Conservation (phyloP, 2,113 vertebrate genomes). For the Oncorhynchus masou region DNA sequence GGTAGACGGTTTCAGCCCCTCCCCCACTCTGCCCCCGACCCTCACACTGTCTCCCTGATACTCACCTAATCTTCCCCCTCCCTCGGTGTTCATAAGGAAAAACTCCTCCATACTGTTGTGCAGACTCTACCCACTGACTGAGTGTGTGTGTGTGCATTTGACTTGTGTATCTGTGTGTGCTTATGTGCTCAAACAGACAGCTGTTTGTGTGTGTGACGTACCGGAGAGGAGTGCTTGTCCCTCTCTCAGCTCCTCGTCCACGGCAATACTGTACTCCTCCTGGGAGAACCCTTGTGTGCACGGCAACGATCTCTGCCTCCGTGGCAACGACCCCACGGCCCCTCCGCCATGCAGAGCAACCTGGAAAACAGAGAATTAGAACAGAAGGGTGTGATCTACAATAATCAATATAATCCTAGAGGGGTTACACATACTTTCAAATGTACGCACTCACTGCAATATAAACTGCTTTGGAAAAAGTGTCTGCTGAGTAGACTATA, state of each 20-base stretch:
- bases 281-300: slow-evolving; percentile 58
- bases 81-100: not conserved
- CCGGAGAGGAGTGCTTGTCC: slow-evolving; percentile 61
- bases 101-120: not conserved
- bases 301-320: slow-evolving; percentile 7
- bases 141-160: not conserved
- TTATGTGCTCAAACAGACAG: not conserved
- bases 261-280: slow-evolving; percentile 51
- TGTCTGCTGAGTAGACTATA: not conserved
- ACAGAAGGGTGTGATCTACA: not conserved
- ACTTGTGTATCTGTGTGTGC: not conserved
- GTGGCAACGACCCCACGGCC: not conserved
- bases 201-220: slow-evolving; percentile 29
- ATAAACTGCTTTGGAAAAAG: too few species aligned
- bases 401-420: not conserved
- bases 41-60: not conserved
- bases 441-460: too few species aligned
- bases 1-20: too few species aligned
- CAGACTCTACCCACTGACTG: not conserved
- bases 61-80: not conserved
- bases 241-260: slow-evolving; percentile 44
- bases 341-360: slow-evolving; percentile 22
- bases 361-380: slow-evolving; percentile 20
- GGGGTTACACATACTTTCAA: not conserved
- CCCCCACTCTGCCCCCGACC: not conserved